Evolutionary conservation across 2,797 vertebrate species (phyloP).

Genomic region (Bradypus variegatus): DNA sequence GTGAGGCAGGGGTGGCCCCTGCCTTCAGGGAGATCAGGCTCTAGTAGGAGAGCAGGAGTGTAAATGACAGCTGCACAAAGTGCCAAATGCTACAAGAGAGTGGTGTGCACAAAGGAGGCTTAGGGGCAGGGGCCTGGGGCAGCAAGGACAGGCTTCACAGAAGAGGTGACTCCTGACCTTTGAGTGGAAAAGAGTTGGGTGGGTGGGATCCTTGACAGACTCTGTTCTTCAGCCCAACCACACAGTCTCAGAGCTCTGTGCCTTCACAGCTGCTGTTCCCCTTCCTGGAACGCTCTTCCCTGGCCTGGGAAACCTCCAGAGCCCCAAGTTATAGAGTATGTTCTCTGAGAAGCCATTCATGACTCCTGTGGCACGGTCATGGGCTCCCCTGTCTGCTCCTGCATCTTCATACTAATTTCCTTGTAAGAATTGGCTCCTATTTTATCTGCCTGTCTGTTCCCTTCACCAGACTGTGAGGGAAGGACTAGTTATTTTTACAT

Average conservation of each 20-base stretch:
- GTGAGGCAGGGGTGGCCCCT: no score
- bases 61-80: no score
- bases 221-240: not conserved
- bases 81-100: not conserved
- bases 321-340: not conserved
- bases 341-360: not conserved
- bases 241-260: not conserved
- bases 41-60: no score
- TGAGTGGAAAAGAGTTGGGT: not conserved
- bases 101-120: accelerated
- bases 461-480: not conserved
- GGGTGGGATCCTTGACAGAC: no score
- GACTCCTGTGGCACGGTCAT: not conserved
- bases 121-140: no score
- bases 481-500: not conserved
- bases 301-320: not conserved
- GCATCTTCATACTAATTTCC: not conserved
- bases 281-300: no score
- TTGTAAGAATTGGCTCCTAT: not conserved
- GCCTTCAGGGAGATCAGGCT: no score
- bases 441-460: not conserved
- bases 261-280: not conserved
- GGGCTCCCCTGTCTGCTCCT: not conserved
- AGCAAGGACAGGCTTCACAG: not conserved
- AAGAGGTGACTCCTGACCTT: not conserved